Evolutionary conservation across 2,113 vertebrate species (phyloP), one percentile per base, ranked within the genome.

Genomic region (Nothocercus julius): DNA sequence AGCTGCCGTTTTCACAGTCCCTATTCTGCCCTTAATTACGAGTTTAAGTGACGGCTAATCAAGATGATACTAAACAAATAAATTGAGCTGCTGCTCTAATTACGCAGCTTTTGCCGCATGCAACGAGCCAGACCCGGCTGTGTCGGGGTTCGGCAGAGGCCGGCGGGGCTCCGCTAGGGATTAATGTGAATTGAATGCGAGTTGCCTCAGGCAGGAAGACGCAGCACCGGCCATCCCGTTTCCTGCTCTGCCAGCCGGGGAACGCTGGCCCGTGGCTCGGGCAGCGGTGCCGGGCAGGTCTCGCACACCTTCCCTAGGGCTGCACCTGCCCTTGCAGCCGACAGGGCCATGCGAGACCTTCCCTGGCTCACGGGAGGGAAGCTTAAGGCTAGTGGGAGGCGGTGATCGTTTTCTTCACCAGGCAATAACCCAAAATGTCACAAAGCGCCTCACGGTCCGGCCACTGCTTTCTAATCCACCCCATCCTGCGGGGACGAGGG

Each of bases 51-150:
- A 51, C 62, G 69, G 80, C 88, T 95, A 96, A 96, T 96, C 81
- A 96, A 90, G 85, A 90, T n/a, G 75, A 94, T 91, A 76, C 91
- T 79, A 91, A 92, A 62, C 82, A 96, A 97, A 97, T 92, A 95
- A 94, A 96, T 82, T 70, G 95, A 96, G 79, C 87, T 77, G 79
- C 79, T 89, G 68, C 87, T 92, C 68, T 95, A 95, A 95, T 95
- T 95, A 97, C 92, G 85, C 11, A 4, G 91, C 63, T 91, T 93
- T 93, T 87, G 66, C 92, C 91, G 86, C 27, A 3, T 64, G 59
- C 78, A 45, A 32, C 11, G 75, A 91, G 87, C 75, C 91, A 95
- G 87, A 87, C 49, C 76, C 82, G 87, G 91, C 87, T 95, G 89
- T 92, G 87, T 82, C 7, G 8, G 22, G 74, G 87, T 15, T 89